A percentile compares a stretch with the other conserved stretches of the same genome.
Evolutionary conservation across 2,113 vertebrate genomes (phyloP).

Genomic region (Hoplias malabaricus): DNA sequence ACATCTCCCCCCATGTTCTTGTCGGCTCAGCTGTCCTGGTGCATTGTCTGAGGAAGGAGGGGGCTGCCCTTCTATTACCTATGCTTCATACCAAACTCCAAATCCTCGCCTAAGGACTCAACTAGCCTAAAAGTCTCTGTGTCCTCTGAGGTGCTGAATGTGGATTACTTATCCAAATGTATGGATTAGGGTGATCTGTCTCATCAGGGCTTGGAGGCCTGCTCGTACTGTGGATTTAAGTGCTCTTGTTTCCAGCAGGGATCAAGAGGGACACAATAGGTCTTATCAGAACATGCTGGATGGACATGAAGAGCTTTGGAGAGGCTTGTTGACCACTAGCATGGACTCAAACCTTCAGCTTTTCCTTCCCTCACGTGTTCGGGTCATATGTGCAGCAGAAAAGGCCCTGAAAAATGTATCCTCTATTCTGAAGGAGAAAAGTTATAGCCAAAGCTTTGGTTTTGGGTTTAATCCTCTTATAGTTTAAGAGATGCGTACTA

Average conservation of each 20-base stretch:
- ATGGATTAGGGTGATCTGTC: slow-evolving; percentile 73
- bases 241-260: slow-evolving; percentile 64
- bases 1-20: slow-evolving; percentile 63
- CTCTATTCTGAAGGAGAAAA: neutral
- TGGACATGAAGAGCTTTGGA: slow-evolving; percentile 43
- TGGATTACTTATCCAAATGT: slow-evolving; percentile 75
- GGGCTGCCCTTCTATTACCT: slow-evolving; percentile 43
- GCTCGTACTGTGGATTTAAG: slow-evolving; percentile 60
- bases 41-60: slow-evolving; percentile 54
- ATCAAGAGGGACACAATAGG: slow-evolving; percentile 63
- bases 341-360: slow-evolving; percentile 16
- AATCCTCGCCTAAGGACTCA: slow-evolving; percentile 76
- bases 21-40: slow-evolving; percentile 43
- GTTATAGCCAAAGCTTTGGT: neutral
- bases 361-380: neutral
- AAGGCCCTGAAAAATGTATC: neutral
- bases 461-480: neutral
- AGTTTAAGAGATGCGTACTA: neutral
- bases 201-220: slow-evolving; percentile 51
- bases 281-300: slow-evolving; percentile 51
- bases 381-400: slow-evolving; percentile 5
- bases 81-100: slow-evolving; percentile 59
- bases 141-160: slow-evolving; percentile 67
- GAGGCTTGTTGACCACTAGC: slow-evolving; percentile 32
- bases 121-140: slow-evolving; percentile 72